These are phyloP conservation scores for Drosophila aff. DNA, from an alignment of 1,140 invertebrate species.

Conservation along the genomic window DNA sequence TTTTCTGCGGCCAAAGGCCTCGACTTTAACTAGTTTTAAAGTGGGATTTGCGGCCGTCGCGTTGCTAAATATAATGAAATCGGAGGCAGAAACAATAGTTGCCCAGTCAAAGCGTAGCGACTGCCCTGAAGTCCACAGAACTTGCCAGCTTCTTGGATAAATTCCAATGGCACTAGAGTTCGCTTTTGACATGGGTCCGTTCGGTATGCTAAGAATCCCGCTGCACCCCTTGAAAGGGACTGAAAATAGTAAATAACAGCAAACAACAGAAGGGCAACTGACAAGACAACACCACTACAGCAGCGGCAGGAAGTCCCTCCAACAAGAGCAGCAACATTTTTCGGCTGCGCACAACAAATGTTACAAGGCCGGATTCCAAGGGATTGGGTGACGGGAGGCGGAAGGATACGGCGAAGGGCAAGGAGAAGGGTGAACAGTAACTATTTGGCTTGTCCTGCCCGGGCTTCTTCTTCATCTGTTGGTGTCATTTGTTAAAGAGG, in stretches of 20 bases:
- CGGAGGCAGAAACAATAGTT: slow-evolving; percentile 19
- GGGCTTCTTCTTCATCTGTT: slow-evolving; percentile 64
- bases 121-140: not conserved
- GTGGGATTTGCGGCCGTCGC: slow-evolving; percentile 24
- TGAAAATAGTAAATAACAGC: slow-evolving; percentile 77
- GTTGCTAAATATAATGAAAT: slow-evolving; percentile 16
- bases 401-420: not conserved
- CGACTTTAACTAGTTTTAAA: slow-evolving; percentile 51
- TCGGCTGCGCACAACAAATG: slow-evolving; percentile 74
- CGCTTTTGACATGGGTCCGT: slow-evolving; percentile 48
- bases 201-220: slow-evolving; percentile 27
- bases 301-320: slow-evolving; percentile 26
- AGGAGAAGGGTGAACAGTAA: slow-evolving; percentile 41
- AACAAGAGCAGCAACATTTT: slow-evolving; percentile 70
- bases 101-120: not conserved
- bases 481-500: slow-evolving; percentile 84
- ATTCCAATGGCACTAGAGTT: slow-evolving; percentile 26
- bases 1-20: slow-evolving; percentile 4
- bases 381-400: not conserved
- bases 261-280: slow-evolving; percentile 60
- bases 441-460: slow-evolving; percentile 63
- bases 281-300: slow-evolving; percentile 28
- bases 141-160: slow-evolving; percentile 3
- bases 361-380: slow-evolving; percentile 59
- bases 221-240: slow-evolving; percentile 45